These are phyloP conservation scores for Carapus acus DNA, from an alignment of 2,797 vertebrate species.

Conservation along the genomic window DNA sequence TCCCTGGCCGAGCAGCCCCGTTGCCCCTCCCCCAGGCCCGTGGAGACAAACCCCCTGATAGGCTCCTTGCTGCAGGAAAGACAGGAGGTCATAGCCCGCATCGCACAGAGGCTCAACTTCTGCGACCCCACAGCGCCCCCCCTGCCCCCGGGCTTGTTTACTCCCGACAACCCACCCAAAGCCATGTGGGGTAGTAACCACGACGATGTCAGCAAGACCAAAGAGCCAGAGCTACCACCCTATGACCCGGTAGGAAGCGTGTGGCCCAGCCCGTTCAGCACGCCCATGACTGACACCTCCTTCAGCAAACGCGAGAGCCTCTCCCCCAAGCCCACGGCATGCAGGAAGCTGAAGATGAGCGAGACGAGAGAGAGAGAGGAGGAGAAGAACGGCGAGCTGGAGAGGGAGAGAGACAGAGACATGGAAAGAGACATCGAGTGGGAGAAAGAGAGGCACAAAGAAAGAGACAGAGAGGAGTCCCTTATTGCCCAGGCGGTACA, in stretches of 20 bases:
- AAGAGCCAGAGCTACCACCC: constrained; percentile 73
- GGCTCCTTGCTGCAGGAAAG: constrained; percentile 93
- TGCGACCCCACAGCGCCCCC: constrained; percentile 88
- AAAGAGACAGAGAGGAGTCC: constrained; percentile 43
- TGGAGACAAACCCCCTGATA: constrained; percentile 89
- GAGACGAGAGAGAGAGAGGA: constrained; percentile 66
- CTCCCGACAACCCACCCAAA: constrained; percentile 74
- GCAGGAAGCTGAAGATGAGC: constrained; percentile 78
- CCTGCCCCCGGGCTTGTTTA: constrained; percentile 77
- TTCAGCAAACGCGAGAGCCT: constrained; percentile 62
- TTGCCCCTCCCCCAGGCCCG: constrained; percentile 70
- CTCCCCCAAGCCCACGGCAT: constrained; percentile 78
- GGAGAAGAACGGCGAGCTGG: constrained; percentile 36
- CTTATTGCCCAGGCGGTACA: constrained; percentile 75
- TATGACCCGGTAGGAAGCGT: constrained; percentile 64
- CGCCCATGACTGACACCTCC: constrained; percentile 67
- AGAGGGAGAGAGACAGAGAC: not conserved
- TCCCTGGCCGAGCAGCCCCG: constrained; percentile 76
- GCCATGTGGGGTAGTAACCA: constrained; percentile 68
- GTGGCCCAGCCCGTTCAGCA: constrained; percentile 69
- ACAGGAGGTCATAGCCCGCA: constrained; percentile 95
- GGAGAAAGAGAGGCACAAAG: constrained; percentile 6
- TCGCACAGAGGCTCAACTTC: constrained; percentile 93
- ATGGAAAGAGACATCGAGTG: not conserved
- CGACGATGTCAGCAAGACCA: constrained; percentile 82